Conservation (phyloP, 1,140 invertebrate species). For the Episyrphus balteatus region DNA sequence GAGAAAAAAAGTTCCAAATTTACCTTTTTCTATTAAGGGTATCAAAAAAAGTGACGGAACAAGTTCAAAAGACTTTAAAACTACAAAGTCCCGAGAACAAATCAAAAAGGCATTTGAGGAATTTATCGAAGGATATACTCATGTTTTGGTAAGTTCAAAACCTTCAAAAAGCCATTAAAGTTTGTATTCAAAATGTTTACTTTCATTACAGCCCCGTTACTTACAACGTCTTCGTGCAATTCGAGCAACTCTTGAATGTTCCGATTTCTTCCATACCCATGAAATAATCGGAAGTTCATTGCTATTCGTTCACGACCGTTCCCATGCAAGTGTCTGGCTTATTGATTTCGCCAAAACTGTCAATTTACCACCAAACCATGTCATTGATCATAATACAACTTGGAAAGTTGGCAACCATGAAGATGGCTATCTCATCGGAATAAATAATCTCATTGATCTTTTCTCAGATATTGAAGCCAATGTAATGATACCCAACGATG, state of each 20-base stretch:
- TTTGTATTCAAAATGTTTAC: neutral
- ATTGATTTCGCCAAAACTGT: conserved; percentile 98
- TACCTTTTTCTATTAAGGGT: conserved; percentile 40
- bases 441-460: conserved; percentile 88
- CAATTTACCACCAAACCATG: conserved; percentile 59
- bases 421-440: conserved; percentile 90
- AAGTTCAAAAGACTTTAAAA: conserved; percentile 92
- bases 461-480: conserved; percentile 42
- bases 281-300: conserved; percentile 96
- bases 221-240: conserved; percentile 76
- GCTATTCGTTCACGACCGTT: conserved; percentile 87
- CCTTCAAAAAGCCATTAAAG: no score
- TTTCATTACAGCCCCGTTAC: conserved; percentile 60
- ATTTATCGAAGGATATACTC: conserved; percentile 70
- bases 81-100: conserved; percentile 74
- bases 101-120: conserved; percentile 70
- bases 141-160: conserved; percentile 60
- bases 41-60: conserved; percentile 79
- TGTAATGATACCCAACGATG: no score
- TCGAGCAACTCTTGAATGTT: conserved; percentile 64
- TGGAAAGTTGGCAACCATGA: conserved; percentile 98
- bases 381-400: conserved; percentile 66
- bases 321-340: conserved; percentile 85
- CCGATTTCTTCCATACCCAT: conserved; percentile 79
- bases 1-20: neutral